These are phyloP conservation scores for Zosterops hypoxanthus DNA, from an alignment of 2,113 vertebrate genomes.

Conservation along the genomic window DNA sequence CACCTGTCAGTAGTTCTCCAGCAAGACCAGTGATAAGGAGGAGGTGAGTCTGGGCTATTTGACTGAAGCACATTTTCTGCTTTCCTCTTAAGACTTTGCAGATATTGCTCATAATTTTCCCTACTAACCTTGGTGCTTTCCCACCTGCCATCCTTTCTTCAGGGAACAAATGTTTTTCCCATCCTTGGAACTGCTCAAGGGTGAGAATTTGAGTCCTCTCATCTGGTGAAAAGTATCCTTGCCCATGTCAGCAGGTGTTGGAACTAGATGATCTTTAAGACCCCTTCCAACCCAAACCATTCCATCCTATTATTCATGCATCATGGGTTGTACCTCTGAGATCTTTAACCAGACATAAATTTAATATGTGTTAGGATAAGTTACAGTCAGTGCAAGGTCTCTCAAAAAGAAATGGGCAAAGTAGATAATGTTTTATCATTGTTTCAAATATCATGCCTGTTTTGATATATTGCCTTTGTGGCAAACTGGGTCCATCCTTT, in stretches of 20 bases:
- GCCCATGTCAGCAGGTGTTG: background rate
- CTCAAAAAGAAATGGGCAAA: background rate
- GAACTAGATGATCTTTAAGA: background rate
- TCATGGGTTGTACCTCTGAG: background rate
- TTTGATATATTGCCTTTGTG: background rate
- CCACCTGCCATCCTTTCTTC: background rate
- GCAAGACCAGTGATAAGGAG: background rate
- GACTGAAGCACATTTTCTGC: background rate
- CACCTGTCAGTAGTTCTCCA: background rate
- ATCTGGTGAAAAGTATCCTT: background rate
- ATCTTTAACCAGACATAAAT: background rate
- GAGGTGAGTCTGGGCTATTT: background rate
- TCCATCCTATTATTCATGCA: background rate
- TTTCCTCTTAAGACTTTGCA: background rate
- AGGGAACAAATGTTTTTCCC: background rate
- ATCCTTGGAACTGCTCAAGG: background rate
- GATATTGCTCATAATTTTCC: background rate
- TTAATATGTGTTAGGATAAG: background rate
- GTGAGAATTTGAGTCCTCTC: background rate
- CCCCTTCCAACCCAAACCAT: background rate
- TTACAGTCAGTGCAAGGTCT: background rate
- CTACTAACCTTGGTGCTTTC: background rate
- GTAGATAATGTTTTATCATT: background rate
- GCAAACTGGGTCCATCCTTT: background rate
- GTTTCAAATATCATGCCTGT: background rate